phyloP scores from a whole-genome alignment of 2,888 invertebrate genomes.

The Stenoptilia bipunctidactyla region DNA sequence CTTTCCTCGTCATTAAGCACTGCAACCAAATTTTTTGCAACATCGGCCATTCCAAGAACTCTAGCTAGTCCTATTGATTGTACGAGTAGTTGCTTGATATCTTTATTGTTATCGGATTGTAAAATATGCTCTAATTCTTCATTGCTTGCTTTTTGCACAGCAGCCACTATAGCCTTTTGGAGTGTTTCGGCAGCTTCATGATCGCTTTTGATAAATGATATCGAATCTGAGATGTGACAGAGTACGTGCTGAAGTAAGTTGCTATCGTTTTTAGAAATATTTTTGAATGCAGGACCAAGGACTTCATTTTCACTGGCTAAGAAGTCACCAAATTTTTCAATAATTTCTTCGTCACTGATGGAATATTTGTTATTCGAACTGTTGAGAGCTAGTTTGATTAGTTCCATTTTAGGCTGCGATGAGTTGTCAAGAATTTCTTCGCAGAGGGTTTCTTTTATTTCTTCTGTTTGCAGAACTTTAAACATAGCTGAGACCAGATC shows the following conservation, averaged over 20 bases:
- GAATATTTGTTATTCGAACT: slow-evolving; percentile 51
- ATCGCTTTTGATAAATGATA: slow-evolving; percentile 72
- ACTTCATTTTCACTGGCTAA: slow-evolving; percentile 74
- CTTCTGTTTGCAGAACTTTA: slow-evolving; percentile 60
- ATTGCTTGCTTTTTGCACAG: slow-evolving; percentile 74
- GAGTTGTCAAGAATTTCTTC: slow-evolving; percentile 63
- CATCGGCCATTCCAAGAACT: slow-evolving; percentile 76
- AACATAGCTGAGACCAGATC: slow-evolving; percentile 61
- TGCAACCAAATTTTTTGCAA: slow-evolving; percentile 68
- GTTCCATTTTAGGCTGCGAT: slow-evolving; percentile 73
- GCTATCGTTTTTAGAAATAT: slow-evolving; percentile 73
- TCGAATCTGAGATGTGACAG: slow-evolving; percentile 72
- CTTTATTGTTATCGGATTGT: slow-evolving; percentile 54
- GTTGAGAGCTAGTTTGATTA: slow-evolving; percentile 70
- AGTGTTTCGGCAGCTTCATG: slow-evolving; percentile 75
- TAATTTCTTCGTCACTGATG: slow-evolving; percentile 68
- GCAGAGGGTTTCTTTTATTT: slow-evolving; percentile 55
- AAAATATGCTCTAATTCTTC: slow-evolving; percentile 68
- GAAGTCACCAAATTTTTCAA: slow-evolving; percentile 75
- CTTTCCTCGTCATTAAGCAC: slow-evolving; percentile 68
- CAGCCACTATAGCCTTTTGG: slow-evolving; percentile 76
- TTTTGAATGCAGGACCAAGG: slow-evolving; percentile 74
- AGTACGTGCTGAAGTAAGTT: slow-evolving; percentile 72
- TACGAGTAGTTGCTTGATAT: slow-evolving; percentile 57
- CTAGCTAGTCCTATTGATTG: slow-evolving; percentile 79